Evolutionary conservation across 2,888 invertebrate species (phyloP), one percentile per base, ranked within the genome.

Genomic region (Microctonus aethiopoides): DNA sequence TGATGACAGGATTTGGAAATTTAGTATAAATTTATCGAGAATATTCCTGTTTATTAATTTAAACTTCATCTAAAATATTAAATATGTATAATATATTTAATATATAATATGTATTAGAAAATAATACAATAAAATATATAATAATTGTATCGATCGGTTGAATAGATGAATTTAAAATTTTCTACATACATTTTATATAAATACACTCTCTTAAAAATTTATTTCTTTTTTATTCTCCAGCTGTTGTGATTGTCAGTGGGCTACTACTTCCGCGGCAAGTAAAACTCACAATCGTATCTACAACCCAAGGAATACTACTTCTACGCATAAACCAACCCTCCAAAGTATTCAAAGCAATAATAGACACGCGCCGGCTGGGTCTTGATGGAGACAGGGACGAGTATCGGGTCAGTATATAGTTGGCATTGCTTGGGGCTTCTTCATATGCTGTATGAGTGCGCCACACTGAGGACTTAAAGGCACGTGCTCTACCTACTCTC

Each of bases 371-470:
- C 68, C 70, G 67, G 75, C 71, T 72, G 73, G 71, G 75, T 60
- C 73, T 74, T 76, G 77, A 78, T 71, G 74, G 73, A 41, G 13
- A 2, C n/a, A 2, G n/a, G 7, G 5, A 41, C n/a, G 4, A n/a
- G 9, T 16, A 77, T 74, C 63, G 76, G 79, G 79, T 80, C 80
- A 79, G 78, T n/a, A n/a, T n/a, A n/a, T 46, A 46, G 20, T 79
- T 76, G 77, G 76, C 67, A 72, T 69, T 32, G 64, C 61, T 67
- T 62, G 22, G n/a, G 52, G 22, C 59, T 59, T 57, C 51, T 46
- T 39, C 36, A 22, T 29, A 13, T 2, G 29, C 57, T 39, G 51
- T 62, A 65, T n/a, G n/a, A n/a, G n/a, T n/a, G n/a, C n/a, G n/a
- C n/a, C 62, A 67, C 57, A 26, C 56, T 39, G 59, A 34, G 20